Conservation (phyloP, 2,797 vertebrate genomes). For the Cetoscarus ocellatus region DNA sequence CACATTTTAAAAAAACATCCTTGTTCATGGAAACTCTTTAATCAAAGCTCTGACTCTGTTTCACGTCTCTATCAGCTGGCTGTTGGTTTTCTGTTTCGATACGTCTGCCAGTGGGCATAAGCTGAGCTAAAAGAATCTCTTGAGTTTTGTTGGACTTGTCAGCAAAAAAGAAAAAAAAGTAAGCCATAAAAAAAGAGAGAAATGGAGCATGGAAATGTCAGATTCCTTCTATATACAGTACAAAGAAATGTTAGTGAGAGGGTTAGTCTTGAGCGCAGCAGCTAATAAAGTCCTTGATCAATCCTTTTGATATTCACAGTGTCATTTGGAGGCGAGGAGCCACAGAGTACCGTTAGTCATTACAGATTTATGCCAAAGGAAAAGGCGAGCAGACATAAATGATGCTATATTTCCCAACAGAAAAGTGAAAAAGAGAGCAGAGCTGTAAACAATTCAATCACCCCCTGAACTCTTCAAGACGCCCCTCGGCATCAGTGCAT, state of each 20-base stretch:
- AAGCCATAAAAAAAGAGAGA: slow-evolving; percentile 10
- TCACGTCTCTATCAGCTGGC: slow-evolving; percentile 44
- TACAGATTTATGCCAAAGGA: slow-evolving; percentile 70
- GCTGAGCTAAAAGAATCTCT: slow-evolving; percentile 36
- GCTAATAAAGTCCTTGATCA: slow-evolving; percentile 74
- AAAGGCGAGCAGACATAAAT: slow-evolving; percentile 68
- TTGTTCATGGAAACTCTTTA: slow-evolving; percentile 19
- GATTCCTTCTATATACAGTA: slow-evolving; percentile 39
- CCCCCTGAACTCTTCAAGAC: slow-evolving; percentile 69
- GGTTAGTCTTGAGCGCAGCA: slow-evolving; percentile 38
- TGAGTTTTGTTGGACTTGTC: slow-evolving; percentile 34
- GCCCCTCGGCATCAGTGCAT: slow-evolving; percentile 66
- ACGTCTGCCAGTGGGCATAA: slow-evolving; percentile 46
- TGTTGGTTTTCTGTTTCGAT: slow-evolving; percentile 40
- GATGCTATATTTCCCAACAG: slow-evolving; percentile 66
- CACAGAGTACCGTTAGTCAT: slow-evolving; percentile 63
- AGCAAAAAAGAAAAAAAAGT: slow-evolving; percentile 43
- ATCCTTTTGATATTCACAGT: slow-evolving; percentile 70
- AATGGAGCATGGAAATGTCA: slow-evolving; percentile 56
- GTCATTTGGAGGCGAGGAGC: slow-evolving; percentile 57
- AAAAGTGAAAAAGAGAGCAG: slow-evolving; percentile 62
- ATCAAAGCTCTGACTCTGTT: slow-evolving; percentile 45
- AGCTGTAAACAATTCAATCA: slow-evolving; percentile 80
- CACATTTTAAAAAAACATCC: too few species aligned
- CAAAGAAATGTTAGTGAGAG: slow-evolving; percentile 42